Base-by-base conservation (phyloP, 2,888 invertebrate genomes). In the Netelia melanura region DNA sequence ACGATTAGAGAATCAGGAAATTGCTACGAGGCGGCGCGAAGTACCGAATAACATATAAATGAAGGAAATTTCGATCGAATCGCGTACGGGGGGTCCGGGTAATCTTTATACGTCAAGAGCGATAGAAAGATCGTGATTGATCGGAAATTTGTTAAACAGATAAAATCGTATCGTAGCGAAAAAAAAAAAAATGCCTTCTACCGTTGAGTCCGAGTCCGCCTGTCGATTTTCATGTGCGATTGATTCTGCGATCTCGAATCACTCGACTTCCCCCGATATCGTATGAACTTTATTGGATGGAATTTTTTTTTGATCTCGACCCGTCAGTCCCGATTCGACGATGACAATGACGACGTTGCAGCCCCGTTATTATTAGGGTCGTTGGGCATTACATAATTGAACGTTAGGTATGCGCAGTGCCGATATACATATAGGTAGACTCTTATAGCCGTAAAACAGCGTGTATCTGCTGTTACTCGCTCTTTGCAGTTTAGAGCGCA, bases 321-420 rank as follows among this genome's bases (percentile, higher is more conserved):
- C 64, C 74, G 81, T 84, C 78, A 43, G 81, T 84, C 58, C 23
- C 21, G 68, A 78, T 84, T 81, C 74, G 48, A 72, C 61, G 52
- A 78, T 70, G 56, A 81, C 78, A 78, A 81, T 74, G 78, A 70
- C 84, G 72, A 71, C 23, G 56, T 67, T 68, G 38, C 38, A 70
- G 74, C 78, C 72, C 77, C 74, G 70, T 78, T 81, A 78, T 84
- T 84, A 84, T 84, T 84, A 81, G 84, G 81, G 78, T 81, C 84
- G 74, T 78, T 84, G 78, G 78, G 81, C 78, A 81, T 84, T 84
- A 81, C 68, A 78, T 78, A 84, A 84, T 84, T 84, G 81, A 81
- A 84, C 81, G 84, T 74, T 81, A 84, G 84, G 81, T 84, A 84
- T 81, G 81, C 78, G 62, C 58, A 67, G 30, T 56, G 25, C 61